Evolutionary conservation across 2,113 vertebrate genomes (phyloP).

Genomic region (Aix galericulata): DNA sequence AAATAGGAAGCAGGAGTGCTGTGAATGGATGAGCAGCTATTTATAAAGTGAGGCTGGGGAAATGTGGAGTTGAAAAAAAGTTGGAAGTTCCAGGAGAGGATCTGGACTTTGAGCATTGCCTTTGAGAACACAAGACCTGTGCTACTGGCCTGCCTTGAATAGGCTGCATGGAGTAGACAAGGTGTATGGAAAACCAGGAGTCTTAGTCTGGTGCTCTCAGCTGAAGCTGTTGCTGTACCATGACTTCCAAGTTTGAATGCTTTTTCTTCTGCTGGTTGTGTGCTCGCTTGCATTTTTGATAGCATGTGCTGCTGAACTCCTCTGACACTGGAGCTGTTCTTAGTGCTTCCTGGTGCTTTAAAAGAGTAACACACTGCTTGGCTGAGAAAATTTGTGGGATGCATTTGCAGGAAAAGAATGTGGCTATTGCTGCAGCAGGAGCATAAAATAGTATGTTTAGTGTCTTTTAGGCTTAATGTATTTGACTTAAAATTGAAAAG

Average conservation of each 20-base stretch:
- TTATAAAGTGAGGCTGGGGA: neutral
- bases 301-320: neutral
- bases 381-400: neutral
- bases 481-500: neutral
- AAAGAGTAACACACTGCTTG: fast-evolving
- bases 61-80: fast-evolving
- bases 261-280: neutral
- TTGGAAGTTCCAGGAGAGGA: neutral
- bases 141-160: neutral
- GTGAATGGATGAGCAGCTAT: neutral
- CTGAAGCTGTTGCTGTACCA: no score
- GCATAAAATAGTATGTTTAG: neutral
- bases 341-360: neutral
- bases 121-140: neutral
- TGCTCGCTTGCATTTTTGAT: neutral
- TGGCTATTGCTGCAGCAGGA: neutral
- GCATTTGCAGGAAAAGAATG: neutral
- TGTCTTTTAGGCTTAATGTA: neutral
- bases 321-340: neutral
- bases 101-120: no score
- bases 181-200: fast-evolving
- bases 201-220: neutral
- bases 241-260: no score
- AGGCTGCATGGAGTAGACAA: neutral
- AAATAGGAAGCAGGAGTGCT: neutral